phyloP scores from a whole-genome alignment of 2,797 vertebrate species.

The Oceanodroma leucorhoa region DNA sequence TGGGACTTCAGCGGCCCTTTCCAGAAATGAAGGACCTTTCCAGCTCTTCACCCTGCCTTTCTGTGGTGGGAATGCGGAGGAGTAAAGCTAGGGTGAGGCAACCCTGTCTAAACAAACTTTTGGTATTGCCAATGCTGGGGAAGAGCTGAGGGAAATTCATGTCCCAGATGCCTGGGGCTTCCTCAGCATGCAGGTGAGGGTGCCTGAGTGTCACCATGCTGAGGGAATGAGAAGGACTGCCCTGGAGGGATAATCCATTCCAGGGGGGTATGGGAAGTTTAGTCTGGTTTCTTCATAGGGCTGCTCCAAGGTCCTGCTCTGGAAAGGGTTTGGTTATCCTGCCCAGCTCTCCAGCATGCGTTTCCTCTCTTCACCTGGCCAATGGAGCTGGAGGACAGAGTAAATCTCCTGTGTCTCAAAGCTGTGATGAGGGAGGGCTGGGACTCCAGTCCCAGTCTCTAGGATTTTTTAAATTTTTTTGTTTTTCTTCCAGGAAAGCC shows the following conservation, averaged over 20 bases:
- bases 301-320: not conserved
- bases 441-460: not conserved
- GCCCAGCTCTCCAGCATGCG: accelerated
- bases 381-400: not conserved
- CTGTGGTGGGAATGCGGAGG: not conserved
- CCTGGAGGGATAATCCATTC: not conserved
- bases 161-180: not conserved
- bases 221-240: not conserved
- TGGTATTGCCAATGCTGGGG: not conserved
- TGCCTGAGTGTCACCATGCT: not conserved
- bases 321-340: not conserved
- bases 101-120: not conserved
- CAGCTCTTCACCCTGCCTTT: not conserved
- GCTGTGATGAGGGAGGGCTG: not conserved
- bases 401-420: not conserved
- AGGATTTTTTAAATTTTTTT: not conserved
- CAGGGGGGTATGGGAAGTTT: not conserved
- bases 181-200: not conserved
- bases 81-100: not conserved
- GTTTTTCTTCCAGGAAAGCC: not conserved
- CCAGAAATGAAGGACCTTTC: not conserved
- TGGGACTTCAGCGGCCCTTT: not conserved
- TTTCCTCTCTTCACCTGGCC: not conserved
- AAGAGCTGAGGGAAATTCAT: not conserved
- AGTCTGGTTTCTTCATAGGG: not conserved